Base-by-base conservation (phyloP, 2,888 invertebrate species). In the Drosophila limbata region DNA sequence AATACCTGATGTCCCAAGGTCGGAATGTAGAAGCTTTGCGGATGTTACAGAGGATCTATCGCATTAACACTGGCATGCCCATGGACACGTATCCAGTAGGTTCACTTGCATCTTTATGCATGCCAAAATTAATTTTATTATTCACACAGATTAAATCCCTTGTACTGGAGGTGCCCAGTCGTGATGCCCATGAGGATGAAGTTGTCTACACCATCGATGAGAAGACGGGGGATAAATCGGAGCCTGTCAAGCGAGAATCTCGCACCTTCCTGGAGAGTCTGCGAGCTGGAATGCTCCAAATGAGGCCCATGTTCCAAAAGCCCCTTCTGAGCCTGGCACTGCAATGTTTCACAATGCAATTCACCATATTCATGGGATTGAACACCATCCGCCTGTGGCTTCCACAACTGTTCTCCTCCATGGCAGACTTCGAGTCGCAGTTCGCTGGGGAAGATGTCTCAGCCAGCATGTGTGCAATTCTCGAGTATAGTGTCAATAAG, bases 351-450 rank as follows among this genome's bases (percentile, higher is more conserved):
- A 88, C 93, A 1, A 94, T 96, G 79, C 95, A 96, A 82, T 94
- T 95, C 90, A 93, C 94, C 33, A 94, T 95, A 62, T 94, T 96
- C 91, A 93, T 95, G 88, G 95, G 95, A 28, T 93, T 96, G 76
- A 97, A 97, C 88, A 96, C 97, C 0, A 93, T 97, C 40, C 95
- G 97, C 15, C 94, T 97, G 35, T 98, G 97, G 97, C 94, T 97
- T 78, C 97, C 97, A 0, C 97, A 97, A 90, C 93, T 98, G 17
- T 97, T 97, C 77, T 95, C 96, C 59, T 95, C 96, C 91, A 95
- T 96, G 47, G 93, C 93, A 19, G 93, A 93, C 50, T 94, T 92
- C 77, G 93, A 93, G 65, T 90, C 91, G 13, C 84, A 92, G 60
- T 63, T 75, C 25, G 62, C 45, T 0, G 81, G 59, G 0, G 17